A percentile compares a stretch with the other conserved stretches of the same genome.
Conservation (phyloP, 2,113 vertebrate genomes). For the Progne subis region DNA sequence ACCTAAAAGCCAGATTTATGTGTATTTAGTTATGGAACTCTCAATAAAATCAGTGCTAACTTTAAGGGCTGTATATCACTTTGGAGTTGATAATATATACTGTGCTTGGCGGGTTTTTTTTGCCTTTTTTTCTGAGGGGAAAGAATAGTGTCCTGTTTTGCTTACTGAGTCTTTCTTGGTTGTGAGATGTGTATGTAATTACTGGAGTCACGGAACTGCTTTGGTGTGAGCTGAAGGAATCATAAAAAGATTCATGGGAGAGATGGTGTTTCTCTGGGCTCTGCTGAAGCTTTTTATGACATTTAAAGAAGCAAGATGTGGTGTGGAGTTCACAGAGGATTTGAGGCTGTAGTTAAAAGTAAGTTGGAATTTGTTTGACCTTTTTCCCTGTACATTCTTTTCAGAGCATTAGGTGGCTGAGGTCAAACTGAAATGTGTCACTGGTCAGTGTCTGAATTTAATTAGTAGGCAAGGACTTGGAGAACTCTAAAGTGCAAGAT, state of each 20-base stretch:
- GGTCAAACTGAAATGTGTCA: constrained; percentile 63
- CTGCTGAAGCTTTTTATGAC: not conserved
- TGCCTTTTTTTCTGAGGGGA: not conserved
- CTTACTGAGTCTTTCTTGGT: not conserved
- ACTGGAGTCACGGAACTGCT: not conserved
- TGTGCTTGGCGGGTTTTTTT: not conserved
- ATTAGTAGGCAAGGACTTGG: constrained; percentile 29
- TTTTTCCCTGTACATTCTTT: constrained; percentile 59
- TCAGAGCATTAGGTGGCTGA: constrained; percentile 53
- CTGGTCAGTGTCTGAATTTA: constrained; percentile 68
- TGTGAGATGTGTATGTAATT: not conserved
- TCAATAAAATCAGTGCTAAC: constrained; percentile 8
- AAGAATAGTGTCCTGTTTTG: not conserved
- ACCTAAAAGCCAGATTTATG: constrained; percentile 48
- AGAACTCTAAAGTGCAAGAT: constrained; percentile 2
- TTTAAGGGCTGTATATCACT: constrained; percentile 12
- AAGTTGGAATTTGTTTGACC: constrained; percentile 64
- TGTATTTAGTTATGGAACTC: constrained; percentile 53
- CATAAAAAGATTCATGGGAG: constrained; percentile 16
- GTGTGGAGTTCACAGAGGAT: constrained; percentile 38
- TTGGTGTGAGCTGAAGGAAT: not conserved
- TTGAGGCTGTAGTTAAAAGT: constrained; percentile 49
- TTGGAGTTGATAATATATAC: not conserved
- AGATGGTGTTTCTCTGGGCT: constrained; percentile 9
- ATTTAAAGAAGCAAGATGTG: constrained; percentile 32